Conservation (phyloP, 2,113 vertebrate genomes). For the Dipodomys spectabilis region DNA sequence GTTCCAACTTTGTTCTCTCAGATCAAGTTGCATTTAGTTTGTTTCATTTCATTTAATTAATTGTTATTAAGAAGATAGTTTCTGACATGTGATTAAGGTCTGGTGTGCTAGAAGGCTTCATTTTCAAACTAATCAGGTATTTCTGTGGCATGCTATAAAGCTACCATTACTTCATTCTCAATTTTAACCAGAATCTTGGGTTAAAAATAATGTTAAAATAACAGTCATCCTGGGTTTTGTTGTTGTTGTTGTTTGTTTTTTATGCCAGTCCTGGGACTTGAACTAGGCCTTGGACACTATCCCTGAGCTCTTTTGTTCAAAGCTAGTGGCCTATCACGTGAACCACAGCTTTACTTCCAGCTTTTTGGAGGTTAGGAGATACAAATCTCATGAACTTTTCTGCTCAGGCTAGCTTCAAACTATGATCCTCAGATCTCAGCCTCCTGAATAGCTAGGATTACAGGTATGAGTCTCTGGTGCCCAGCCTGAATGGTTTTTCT, state of each 20-base stretch:
- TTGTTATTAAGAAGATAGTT: conserved; percentile 79
- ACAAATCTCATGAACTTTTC: too few species aligned
- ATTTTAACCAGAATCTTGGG: background rate
- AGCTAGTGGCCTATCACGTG: too few species aligned
- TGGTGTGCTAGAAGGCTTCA: conserved; percentile 69
- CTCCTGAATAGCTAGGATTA: too few species aligned
- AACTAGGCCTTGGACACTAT: too few species aligned
- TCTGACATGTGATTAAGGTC: conserved; percentile 75
- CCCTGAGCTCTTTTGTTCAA: too few species aligned
- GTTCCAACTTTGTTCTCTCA: conserved; percentile 84
- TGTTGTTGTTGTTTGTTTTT: too few species aligned
- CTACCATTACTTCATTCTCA: conserved; percentile 15
- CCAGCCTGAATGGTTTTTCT: background rate
- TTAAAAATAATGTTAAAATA: conserved; percentile 21
- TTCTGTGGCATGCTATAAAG: conserved; percentile 62
- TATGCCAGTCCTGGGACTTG: too few species aligned
- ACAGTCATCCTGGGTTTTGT: background rate
- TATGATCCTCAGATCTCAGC: too few species aligned
- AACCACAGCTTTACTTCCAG: too few species aligned
- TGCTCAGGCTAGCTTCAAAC: too few species aligned
- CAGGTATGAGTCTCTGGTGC: too few species aligned
- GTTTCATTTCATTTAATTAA: conserved; percentile 84
- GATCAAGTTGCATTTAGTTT: conserved; percentile 81
- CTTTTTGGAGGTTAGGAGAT: too few species aligned
- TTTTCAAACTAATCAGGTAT: conserved; percentile 69